Base-by-base conservation (phyloP, 2,797 vertebrate species). In the Pipistrellus kuhlii region DNA sequence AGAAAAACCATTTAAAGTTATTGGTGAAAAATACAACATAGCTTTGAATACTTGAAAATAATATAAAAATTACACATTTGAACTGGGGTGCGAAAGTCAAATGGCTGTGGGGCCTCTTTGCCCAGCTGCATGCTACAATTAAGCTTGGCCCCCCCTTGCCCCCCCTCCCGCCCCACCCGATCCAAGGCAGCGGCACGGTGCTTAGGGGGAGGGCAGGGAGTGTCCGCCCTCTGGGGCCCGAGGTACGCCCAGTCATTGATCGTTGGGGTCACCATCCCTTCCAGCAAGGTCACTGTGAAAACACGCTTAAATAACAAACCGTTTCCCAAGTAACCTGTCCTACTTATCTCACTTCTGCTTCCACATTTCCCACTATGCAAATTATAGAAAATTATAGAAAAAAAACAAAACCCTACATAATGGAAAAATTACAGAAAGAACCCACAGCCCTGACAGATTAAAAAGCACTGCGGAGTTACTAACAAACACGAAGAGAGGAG, bases 311-410 rank as follows among this genome's bases (percentile, higher is more conserved):
- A 32, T 55, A 90, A 55, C 41, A 76, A 93, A 85, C 8, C 0
- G 1, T 73, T 89, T 95, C 91, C 80, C 71, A 25, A 93, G 71
- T 6, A 68, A 85, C 38, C 68, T 25, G 46, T 48, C 53, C 85
- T 72, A 48, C 25, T 62, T 78, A 84, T 46, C 27, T 86, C 59
- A 78, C 35, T 83, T 85, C 66, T 21, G 68, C 76, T 38, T 93
- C 41, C 32, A 88, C 17, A 51, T 25, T 83, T 78, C 72, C 81
- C 46, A 76, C 46, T 55, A 71, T 5, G 27, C 35, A 84, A 93
- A 84, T 66, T 44, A 89, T 1, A 77, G 44, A 46, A 75, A 86
- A 57, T 64, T 20, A 68, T 18, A 23, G 30, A 5, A 20, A 46
- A 25, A 62, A 30, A 11, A 59, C 25, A 30, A 62, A 30, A 12